A percentile compares a stretch with the other conserved stretches of the same genome.
phyloP scores from a whole-genome alignment of 2,888 invertebrate species.

The Gymnosoma rotundatum region DNA sequence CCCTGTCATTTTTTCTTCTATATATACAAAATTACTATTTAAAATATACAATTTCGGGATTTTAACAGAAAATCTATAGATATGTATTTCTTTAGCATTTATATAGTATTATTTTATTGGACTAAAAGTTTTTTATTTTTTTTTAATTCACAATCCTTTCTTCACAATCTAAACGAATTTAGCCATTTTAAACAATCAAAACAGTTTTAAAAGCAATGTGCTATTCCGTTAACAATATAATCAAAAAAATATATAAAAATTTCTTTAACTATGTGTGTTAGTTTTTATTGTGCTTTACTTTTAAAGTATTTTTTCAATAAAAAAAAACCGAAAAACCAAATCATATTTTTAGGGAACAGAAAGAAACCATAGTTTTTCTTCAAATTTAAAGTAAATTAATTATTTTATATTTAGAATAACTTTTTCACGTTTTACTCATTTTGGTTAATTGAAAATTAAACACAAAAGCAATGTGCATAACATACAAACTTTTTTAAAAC shows the following conservation, averaged over 20 bases:
- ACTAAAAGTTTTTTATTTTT: conserved; percentile 18
- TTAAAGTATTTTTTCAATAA: conserved; percentile 12
- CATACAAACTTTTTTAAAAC: conserved; percentile 35
- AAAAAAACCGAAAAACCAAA: conserved; percentile 51
- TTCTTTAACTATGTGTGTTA: not conserved
- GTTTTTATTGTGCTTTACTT: not conserved
- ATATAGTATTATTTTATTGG: conserved; percentile 61
- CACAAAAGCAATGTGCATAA: conserved; percentile 46
- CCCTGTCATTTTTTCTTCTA: conserved; percentile 21
- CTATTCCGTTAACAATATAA: not conserved
- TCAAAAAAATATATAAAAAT: not conserved
- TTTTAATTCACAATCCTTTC: too few relatives aligned
- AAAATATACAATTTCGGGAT: conserved; percentile 23
- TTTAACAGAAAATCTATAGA: conserved; percentile 38
- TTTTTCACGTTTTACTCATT: conserved; percentile 27
- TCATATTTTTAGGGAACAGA: conserved; percentile 60
- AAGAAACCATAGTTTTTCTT: conserved; percentile 27
- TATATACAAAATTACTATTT: conserved; percentile 41
- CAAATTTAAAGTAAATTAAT: too few relatives aligned
- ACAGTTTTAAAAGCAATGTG: not conserved
- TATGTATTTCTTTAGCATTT: conserved; percentile 65
- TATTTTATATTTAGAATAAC: too few relatives aligned
- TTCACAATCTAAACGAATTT: not conserved
- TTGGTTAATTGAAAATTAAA: conserved; percentile 31
- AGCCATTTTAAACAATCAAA: conserved; percentile 29